Evolutionary conservation across 2,888 invertebrate genomes (phyloP).

Genomic region (Drosophila melanosoma): DNA sequence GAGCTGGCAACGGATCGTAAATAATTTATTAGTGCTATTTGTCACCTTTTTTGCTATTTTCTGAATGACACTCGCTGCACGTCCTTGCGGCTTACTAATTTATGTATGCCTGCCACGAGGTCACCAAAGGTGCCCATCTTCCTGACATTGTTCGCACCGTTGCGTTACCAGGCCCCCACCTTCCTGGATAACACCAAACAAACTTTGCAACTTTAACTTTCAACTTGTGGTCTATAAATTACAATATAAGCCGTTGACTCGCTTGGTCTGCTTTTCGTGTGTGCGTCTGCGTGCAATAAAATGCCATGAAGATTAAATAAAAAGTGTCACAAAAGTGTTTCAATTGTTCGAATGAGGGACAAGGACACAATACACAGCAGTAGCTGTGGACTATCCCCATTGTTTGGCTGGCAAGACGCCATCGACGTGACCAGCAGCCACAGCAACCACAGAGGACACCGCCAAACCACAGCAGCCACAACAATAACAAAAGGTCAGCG

Average conservation of each 20-base stretch:
- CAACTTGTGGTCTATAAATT: conserved; percentile 75
- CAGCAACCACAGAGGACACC: conserved; percentile 1
- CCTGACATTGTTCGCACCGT: conserved; percentile 18
- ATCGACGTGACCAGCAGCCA: conserved; percentile 19
- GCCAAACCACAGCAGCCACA: conserved; percentile 27
- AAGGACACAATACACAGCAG: conserved; percentile 5
- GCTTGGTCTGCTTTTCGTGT: background rate
- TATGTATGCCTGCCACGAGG: conserved; percentile 56
- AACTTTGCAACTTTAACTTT: conserved; percentile 52
- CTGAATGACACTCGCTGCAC: conserved; percentile 28
- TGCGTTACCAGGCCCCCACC: background rate
- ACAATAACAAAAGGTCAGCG: conserved; percentile 47
- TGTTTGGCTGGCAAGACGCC: conserved; percentile 38
- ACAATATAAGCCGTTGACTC: conserved; percentile 66
- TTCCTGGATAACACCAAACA: conserved; percentile 1
- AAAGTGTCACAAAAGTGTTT: conserved; percentile 78
- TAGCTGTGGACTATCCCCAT: conserved; percentile 50
- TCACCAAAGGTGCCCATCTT: conserved; percentile 53
- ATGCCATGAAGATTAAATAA: conserved; percentile 77
- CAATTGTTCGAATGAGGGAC: conserved; percentile 64
- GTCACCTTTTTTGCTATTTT: conserved; percentile 13
- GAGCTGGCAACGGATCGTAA: background rate
- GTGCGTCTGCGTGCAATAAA: conserved; percentile 51
- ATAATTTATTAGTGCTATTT: conserved; percentile 22
- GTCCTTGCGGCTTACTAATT: conserved; percentile 67